Evolutionary conservation across 1,140 invertebrate genomes (phyloP).

Genomic region (Rhysida immarginata): DNA sequence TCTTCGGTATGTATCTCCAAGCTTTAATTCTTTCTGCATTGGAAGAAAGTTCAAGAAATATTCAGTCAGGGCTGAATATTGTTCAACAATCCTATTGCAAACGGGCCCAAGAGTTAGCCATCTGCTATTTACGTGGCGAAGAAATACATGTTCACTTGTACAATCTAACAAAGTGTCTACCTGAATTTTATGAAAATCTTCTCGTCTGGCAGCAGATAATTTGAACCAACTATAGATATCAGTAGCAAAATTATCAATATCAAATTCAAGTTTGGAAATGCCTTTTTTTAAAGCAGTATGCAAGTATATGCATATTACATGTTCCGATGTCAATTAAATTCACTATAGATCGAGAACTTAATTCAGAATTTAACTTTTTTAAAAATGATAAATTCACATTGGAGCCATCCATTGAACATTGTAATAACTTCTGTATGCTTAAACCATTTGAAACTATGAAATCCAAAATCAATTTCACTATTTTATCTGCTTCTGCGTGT

Average conservation of each 20-base stretch:
- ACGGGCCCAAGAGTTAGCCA: slow-evolving; percentile 2
- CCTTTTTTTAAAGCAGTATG: not conserved
- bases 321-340: slow-evolving; percentile 3
- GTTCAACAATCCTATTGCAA: not conserved
- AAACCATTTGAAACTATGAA: too few species aligned
- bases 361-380: not conserved
- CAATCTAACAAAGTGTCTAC: not conserved
- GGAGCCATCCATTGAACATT: not conserved
- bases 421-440: not conserved
- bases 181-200: not conserved
- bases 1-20: not conserved
- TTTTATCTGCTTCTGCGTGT: too few species aligned
- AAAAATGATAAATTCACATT: slow-evolving; percentile 3
- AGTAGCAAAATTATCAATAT: slow-evolving; percentile 3
- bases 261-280: not conserved
- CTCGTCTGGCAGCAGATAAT: not conserved
- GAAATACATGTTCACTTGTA: not conserved
- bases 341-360: not conserved
- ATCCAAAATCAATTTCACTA: too few species aligned
- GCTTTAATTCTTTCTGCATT: not conserved
- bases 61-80: not conserved
- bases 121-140: too few species aligned
- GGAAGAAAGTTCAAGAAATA: slow-evolving; percentile 3
- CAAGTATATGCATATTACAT: not conserved
- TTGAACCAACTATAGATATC: slow-evolving; percentile 1